Evolutionary conservation across 1,140 invertebrate species (phyloP), one percentile per base, ranked within the genome.

Genomic region (Leptestheria dahalacensis): DNA sequence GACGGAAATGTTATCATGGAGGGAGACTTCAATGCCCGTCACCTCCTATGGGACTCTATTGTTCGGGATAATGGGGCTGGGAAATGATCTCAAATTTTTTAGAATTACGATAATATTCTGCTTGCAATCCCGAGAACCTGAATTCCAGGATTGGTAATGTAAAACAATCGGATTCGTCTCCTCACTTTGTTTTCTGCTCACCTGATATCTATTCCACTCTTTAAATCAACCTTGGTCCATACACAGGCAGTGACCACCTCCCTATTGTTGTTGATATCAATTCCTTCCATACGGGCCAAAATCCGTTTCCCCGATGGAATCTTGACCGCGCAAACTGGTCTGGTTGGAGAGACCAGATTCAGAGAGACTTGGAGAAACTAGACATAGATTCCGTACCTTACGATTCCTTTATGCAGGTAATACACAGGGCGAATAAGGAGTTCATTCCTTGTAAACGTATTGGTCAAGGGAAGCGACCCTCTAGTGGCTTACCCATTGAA

Each of bases 171-270:
- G 1, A 2, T 28, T 54, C 52, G 10, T 26, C 52, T 2, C 24
- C 29, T 54, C 11, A 54, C 52, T 0, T 12, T 54, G 9, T 26
- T n/a, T 18, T 54, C 52, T 0, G 15, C 52, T n/a, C n/a, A n/a
- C 2, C 3, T 0, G 11, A 54, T 54, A 11, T 24, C 49, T 11
- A 15, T 25, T 12, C 4, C 52, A 11, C 33, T n/a, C 6, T 25
- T 1, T 15, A 24, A 1, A 25, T 54, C 2, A 25, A 9, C 10
- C 9, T 12, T 12, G 52, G 52, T n/a, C 52, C 52, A n/a, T 54
- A 54, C 24, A 9, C 29, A 18, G n/a, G 52, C 2, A 54, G 52
- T 28, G 52, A 54, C n/a, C 52, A 54, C 25, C 25, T 54, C 48
- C 48, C 48, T n/a, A 50, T 50, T 10, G 6, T 50, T 9, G 20